A percentile compares a stretch with the other conserved stretches of the same genome.
Evolutionary conservation across 1,140 invertebrate genomes (phyloP).

Genomic region (Steinernema khuongi): DNA sequence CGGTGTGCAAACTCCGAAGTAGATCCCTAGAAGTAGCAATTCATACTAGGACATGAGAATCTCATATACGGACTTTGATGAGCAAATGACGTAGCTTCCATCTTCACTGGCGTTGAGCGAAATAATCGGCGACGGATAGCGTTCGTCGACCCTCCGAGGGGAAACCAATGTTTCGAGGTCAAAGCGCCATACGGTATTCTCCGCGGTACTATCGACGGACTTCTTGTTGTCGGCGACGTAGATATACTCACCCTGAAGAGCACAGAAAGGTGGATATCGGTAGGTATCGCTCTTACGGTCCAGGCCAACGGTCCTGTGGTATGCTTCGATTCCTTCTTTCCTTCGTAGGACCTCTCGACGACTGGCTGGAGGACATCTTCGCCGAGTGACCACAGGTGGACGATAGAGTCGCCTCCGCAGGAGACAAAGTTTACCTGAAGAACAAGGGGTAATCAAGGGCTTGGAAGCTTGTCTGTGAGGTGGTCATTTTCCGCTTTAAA

Average conservation of each 20-base stretch:
- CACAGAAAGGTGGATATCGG: neutral
- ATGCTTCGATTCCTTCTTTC: neutral
- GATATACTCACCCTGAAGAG: neutral
- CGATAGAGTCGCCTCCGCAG: neutral
- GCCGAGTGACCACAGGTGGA: neutral
- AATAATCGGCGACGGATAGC: neutral
- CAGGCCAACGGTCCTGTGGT: neutral
- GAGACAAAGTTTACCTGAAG: neutral
- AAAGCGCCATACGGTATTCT: neutral
- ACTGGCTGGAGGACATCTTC: neutral
- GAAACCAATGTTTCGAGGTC: neutral
- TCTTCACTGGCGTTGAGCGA: neutral
- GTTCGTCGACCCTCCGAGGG: neutral
- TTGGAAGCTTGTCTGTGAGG: too few species aligned
- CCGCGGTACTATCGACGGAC: neutral
- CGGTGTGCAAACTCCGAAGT: neutral
- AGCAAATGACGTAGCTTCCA: neutral
- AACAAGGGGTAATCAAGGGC: too few species aligned
- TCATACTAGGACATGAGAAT: neutral
- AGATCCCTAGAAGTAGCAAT: neutral
- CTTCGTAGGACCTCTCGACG: neutral
- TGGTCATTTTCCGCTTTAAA: neutral
- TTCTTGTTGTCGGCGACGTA: constrained; percentile 6
- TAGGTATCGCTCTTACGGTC: neutral
- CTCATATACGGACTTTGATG: neutral